A percentile compares a stretch with the other conserved stretches of the same genome.
These are phyloP conservation scores for Ischnura elegans DNA, from an alignment of 2,888 invertebrate species.

Conservation along the genomic window DNA sequence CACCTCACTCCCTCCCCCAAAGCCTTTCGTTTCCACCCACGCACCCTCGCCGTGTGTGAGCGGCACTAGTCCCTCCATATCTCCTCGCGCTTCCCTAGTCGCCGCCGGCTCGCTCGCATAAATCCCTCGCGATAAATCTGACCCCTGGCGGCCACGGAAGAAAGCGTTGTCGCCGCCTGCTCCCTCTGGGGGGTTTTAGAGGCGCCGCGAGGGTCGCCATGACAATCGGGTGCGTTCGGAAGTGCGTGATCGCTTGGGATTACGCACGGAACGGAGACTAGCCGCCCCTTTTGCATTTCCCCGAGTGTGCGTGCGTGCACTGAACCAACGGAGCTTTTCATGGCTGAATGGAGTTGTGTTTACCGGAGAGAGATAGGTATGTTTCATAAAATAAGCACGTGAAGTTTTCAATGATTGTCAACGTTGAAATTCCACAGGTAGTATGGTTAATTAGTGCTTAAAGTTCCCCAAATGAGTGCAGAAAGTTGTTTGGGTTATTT, in stretches of 20 bases:
- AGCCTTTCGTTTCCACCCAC: background rate
- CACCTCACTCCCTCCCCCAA: background rate
- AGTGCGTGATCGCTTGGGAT: background rate
- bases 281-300: background rate
- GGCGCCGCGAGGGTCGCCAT: background rate
- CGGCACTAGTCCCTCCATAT: background rate
- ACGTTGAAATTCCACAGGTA: too few species aligned
- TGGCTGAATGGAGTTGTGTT: background rate
- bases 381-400: too few species aligned
- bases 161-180: background rate
- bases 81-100: background rate
- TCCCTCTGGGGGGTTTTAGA: background rate
- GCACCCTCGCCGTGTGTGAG: background rate
- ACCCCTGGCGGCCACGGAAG: background rate
- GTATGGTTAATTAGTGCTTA: too few species aligned
- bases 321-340: background rate
- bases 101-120: background rate
- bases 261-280: background rate
- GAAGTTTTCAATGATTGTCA: too few species aligned
- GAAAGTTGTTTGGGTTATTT: too few species aligned
- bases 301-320: background rate
- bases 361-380: too few species aligned
- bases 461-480: too few species aligned
- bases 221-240: background rate
- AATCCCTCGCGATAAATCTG: constrained; percentile 33